Conservation (phyloP, 2,797 vertebrate species). For the Gephyroberyx darwinii region DNA sequence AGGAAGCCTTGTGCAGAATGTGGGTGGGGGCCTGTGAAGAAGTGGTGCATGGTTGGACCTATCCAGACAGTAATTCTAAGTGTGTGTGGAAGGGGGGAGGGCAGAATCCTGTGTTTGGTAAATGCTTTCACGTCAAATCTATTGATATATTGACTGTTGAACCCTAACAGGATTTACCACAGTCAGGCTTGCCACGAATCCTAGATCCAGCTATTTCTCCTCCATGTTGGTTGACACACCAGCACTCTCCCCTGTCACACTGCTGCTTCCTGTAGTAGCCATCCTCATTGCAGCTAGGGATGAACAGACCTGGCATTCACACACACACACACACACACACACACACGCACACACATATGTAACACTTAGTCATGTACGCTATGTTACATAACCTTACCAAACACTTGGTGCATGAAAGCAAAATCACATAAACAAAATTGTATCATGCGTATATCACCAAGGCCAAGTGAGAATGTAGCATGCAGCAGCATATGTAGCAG, state of each 20-base stretch:
- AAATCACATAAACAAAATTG: constrained; percentile 20
- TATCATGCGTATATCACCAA: constrained; percentile 28
- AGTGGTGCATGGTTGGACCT: not conserved
- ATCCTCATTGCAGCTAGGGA: constrained; percentile 96
- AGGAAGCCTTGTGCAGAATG: constrained; percentile 71
- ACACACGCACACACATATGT: constrained; percentile 12
- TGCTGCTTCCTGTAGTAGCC: constrained; percentile 95
- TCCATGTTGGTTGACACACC: constrained; percentile 95
- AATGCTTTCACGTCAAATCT: constrained; percentile 29
- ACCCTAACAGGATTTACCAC: constrained; percentile 82
- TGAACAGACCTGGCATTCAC: constrained; percentile 86
- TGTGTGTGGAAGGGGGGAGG: not conserved
- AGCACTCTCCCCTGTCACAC: constrained; percentile 93
- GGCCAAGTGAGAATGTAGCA: constrained; percentile 47
- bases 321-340: constrained; percentile 24
- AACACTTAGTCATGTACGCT: not conserved
- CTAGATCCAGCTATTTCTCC: constrained; percentile 90
- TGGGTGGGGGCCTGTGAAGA: constrained; percentile 40
- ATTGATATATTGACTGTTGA: constrained; percentile 16
- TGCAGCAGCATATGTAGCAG: constrained; percentile 55
- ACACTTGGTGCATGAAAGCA: not conserved
- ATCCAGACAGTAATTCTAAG: constrained; percentile 11
- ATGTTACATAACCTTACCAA: not conserved
- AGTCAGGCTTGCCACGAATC: constrained; percentile 90
- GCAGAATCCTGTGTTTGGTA: not conserved